A percentile compares a stretch with the other conserved stretches of the same genome.
phyloP scores from a whole-genome alignment of 2,797 vertebrate genomes.

The Sternotherus odoratus region DNA sequence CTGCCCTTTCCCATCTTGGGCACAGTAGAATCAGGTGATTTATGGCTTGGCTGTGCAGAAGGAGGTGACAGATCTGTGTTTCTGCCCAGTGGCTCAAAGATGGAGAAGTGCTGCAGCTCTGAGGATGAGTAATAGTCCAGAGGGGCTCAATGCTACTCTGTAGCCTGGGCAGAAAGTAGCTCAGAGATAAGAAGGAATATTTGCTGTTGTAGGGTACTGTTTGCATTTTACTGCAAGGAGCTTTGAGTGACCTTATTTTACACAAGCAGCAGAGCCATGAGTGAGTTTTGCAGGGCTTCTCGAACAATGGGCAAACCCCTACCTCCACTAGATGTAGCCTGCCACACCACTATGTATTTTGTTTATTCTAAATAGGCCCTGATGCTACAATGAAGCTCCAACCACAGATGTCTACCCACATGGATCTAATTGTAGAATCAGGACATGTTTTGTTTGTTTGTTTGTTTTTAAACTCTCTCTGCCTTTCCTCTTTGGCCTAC shows the following conservation, averaged over 20 bases:
- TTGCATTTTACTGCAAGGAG: slow-evolving; percentile 1
- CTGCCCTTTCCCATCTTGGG: not conserved
- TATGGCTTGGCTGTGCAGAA: fast-evolving
- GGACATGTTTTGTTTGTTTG: slow-evolving; percentile 23
- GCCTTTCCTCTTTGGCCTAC: slow-evolving; percentile 7
- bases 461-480: slow-evolving; percentile 9
- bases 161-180: not conserved
- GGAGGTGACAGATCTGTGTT: not conserved
- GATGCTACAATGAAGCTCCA: not conserved
- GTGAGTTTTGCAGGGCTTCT: not conserved
- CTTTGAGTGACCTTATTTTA: not conserved
- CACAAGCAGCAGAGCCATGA: not conserved
- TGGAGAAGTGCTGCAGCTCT: not conserved
- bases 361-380: not conserved
- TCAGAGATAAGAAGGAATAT: not conserved
- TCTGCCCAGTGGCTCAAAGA: not conserved
- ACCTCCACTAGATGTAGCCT: not conserved
- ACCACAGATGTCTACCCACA: not conserved
- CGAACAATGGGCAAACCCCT: not conserved
- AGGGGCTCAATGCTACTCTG: not conserved
- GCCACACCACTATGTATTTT: not conserved
- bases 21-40: fast-evolving
- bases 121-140: not conserved
- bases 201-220: slow-evolving; percentile 4
- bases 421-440: not conserved